A percentile compares a stretch with the other conserved stretches of the same genome.
These are phyloP conservation scores for Erynnis tages DNA, from an alignment of 2,888 invertebrate genomes.

Conservation along the genomic window DNA sequence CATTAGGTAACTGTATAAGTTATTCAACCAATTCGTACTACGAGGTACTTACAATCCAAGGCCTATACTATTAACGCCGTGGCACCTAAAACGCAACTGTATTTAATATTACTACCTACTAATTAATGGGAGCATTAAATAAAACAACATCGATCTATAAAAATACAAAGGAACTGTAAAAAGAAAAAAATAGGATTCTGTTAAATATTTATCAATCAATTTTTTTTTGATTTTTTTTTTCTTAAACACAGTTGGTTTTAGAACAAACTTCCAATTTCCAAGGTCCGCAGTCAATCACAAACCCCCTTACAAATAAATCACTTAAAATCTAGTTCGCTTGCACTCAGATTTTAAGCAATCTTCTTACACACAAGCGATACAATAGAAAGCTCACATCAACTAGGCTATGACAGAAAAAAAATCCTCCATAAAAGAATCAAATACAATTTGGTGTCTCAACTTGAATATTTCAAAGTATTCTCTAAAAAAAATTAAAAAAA, in stretches of 20 bases:
- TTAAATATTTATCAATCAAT: too few relatives aligned
- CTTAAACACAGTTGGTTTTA: neutral
- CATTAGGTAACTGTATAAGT: neutral
- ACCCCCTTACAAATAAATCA: slow-evolving; percentile 30
- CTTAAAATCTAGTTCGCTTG: slow-evolving; percentile 48
- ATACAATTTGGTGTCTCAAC: too few relatives aligned
- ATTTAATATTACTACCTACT: neutral
- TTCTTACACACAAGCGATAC: neutral
- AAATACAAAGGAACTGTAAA: too few relatives aligned
- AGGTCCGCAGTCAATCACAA: slow-evolving; percentile 5
- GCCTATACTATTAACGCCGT: neutral
- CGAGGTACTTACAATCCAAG: neutral
- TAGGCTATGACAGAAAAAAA: neutral
- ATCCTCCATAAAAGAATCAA: neutral
- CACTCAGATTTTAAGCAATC: slow-evolving; percentile 35
- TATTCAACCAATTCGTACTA: neutral
- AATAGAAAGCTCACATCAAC: slow-evolving; percentile 3
- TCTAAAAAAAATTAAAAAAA: neutral
- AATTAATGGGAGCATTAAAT: too few relatives aligned
- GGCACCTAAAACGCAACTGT: neutral
- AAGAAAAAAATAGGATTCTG: too few relatives aligned
- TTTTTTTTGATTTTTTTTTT: too few relatives aligned
- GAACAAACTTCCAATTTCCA: neutral
- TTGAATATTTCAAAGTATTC: too few relatives aligned
- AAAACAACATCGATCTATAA: too few relatives aligned